phyloP scores from a whole-genome alignment of 2,113 vertebrate genomes.

The Rafetus swinhoei region DNA sequence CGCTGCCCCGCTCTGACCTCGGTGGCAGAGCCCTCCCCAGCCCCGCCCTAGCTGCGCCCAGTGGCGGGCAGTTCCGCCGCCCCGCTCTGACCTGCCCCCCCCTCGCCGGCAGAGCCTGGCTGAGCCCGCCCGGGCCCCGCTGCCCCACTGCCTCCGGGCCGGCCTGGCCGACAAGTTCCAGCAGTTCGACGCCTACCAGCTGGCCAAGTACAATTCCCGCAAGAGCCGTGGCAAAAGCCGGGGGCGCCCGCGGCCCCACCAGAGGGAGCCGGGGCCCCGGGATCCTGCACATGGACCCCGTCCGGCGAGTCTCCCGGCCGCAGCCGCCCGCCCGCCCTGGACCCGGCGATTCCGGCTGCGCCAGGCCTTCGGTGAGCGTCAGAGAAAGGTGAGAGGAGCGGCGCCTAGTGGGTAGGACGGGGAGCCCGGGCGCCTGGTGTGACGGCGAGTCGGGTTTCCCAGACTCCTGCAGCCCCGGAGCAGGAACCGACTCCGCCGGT shows the following conservation, averaged over 20 bases:
- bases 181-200: conserved; percentile 89
- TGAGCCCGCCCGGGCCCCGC: conserved; percentile 44
- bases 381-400: background rate
- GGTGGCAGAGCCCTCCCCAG: too few relatives aligned
- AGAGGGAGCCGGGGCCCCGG: background rate
- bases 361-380: background rate
- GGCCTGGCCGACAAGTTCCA: conserved; percentile 87
- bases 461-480: too few relatives aligned
- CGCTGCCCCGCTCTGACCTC: too few relatives aligned
- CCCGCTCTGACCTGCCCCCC: background rate
- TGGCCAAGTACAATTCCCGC: conserved; percentile 91
- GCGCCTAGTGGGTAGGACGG: background rate
- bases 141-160: conserved; percentile 87
- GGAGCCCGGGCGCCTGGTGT: too few relatives aligned
- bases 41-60: too few relatives aligned
- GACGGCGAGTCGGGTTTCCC: too few relatives aligned
- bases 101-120: conserved; percentile 51
- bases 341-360: background rate
- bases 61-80: background rate
- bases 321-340: background rate
- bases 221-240: conserved; percentile 84
- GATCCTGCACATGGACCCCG: background rate
- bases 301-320: background rate
- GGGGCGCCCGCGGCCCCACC: background rate
- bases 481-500: too few relatives aligned